Conservation (phyloP, 2,797 vertebrate genomes). For the Amazona finschi region DNA sequence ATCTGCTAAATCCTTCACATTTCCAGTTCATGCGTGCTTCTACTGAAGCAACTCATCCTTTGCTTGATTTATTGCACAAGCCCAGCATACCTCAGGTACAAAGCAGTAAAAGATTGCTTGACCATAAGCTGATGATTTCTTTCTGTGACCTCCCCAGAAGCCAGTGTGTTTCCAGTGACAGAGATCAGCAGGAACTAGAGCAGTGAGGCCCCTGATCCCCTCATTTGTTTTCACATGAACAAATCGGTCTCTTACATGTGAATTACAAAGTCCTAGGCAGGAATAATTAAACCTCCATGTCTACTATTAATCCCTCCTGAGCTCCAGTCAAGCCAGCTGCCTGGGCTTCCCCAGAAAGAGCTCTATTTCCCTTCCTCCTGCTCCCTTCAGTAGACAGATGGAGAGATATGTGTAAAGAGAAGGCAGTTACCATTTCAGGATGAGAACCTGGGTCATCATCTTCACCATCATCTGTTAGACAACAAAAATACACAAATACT, state of each 20-base stretch:
- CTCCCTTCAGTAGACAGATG: background rate
- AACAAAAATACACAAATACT: background rate
- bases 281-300: background rate
- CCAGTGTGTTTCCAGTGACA: background rate
- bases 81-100: background rate
- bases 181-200: background rate
- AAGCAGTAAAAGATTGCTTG: background rate
- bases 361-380: background rate
- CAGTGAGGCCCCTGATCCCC: background rate
- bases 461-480: conserved; percentile 35
- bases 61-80: background rate
- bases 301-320: background rate
- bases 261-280: background rate
- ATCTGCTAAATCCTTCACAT: background rate
- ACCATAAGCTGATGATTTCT: background rate
- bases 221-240: background rate
- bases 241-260: background rate
- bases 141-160: background rate
- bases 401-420: background rate
- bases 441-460: background rate
- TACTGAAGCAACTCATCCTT: background rate
- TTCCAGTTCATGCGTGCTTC: background rate
- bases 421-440: conserved; percentile 38
- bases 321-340: background rate
- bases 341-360: background rate